phyloP scores from a whole-genome alignment of 2,113 vertebrate species.

The Acrocephalus kingi region DNA sequence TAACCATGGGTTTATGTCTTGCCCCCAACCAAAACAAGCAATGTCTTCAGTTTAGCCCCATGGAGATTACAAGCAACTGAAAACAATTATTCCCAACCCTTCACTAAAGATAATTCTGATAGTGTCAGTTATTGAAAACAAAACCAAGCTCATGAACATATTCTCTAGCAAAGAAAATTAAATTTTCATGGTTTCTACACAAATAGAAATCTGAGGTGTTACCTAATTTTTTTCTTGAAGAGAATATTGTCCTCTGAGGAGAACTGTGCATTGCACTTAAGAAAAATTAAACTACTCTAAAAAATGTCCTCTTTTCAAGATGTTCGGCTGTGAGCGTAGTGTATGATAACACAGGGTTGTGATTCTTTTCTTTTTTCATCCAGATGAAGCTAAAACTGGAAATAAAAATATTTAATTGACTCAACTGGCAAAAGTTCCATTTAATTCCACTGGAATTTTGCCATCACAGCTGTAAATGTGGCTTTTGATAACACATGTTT shows the following conservation, averaged over 20 bases:
- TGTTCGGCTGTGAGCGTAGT: background rate
- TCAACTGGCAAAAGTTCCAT: background rate
- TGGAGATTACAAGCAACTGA: background rate
- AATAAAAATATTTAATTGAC: slow-evolving; percentile 11
- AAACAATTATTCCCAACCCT: background rate
- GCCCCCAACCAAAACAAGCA: background rate
- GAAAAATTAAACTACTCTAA: background rate
- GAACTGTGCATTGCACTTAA: background rate
- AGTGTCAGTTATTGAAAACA: background rate
- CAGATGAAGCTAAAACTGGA: background rate
- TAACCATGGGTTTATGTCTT: background rate
- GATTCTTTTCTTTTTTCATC: background rate
- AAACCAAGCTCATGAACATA: background rate
- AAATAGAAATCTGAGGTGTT: background rate
- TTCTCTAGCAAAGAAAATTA: background rate
- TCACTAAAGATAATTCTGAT: background rate
- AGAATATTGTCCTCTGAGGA: background rate
- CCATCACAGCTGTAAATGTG: slow-evolving; percentile 8
- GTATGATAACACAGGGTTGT: background rate
- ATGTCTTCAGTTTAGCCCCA: background rate
- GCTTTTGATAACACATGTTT: background rate
- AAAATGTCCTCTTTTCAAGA: background rate
- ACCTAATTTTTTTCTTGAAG: background rate
- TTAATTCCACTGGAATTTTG: background rate
- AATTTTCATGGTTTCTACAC: background rate